phyloP scores from a whole-genome alignment of 2,113 vertebrate genomes.

The Phoenicopterus ruber region DNA sequence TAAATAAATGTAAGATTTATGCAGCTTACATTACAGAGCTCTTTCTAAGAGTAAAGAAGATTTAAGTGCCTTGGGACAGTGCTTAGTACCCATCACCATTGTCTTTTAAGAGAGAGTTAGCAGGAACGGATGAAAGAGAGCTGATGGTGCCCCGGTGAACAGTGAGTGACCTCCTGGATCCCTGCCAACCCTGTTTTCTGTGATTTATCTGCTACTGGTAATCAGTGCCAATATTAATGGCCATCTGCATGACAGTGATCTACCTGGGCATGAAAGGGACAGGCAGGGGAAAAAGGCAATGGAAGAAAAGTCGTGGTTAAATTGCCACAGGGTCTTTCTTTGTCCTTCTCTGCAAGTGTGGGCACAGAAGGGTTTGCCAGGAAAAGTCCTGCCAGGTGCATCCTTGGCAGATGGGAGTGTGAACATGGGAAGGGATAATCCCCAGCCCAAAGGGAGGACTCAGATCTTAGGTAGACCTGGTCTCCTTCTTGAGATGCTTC shows the following conservation, averaged over 20 bases:
- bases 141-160: neutral
- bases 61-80: neutral
- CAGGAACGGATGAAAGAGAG: neutral
- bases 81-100: accelerated
- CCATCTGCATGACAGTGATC: neutral
- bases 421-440: neutral
- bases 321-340: neutral
- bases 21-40: neutral
- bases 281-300: neutral
- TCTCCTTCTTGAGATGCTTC: neutral
- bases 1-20: neutral
- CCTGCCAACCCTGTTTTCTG: neutral
- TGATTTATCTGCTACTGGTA: neutral
- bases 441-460: neutral
- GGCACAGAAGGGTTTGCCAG: neutral
- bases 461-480: neutral
- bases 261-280: neutral
- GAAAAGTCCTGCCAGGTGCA: neutral
- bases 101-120: neutral
- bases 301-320: neutral
- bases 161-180: neutral
- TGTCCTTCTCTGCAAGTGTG: neutral
- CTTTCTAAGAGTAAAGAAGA: neutral
- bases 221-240: neutral
- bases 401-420: neutral